phyloP scores from a whole-genome alignment of 2,113 vertebrate genomes.

The Hippocampus comes region DNA sequence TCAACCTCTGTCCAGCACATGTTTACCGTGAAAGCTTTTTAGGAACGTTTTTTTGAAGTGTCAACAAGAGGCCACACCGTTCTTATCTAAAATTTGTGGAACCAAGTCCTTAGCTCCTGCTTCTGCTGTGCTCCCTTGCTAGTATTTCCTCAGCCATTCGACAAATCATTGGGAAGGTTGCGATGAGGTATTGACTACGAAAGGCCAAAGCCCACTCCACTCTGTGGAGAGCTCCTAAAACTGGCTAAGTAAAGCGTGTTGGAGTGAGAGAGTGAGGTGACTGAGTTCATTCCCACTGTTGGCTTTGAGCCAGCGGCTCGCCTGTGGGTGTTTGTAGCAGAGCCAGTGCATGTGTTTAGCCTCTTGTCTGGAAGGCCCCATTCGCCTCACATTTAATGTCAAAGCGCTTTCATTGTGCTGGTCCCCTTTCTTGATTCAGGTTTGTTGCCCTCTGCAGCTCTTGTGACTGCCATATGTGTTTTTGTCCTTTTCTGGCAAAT shows the following conservation, averaged over 20 bases:
- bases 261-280: constrained; percentile 63
- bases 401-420: constrained; percentile 63
- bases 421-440: constrained; percentile 58
- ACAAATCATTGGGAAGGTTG: constrained; percentile 58
- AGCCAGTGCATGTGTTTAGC: constrained; percentile 76
- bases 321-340: constrained; percentile 75
- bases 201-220: constrained; percentile 57
- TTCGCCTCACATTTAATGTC: constrained; percentile 66
- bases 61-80: neutral
- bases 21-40: no score
- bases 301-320: constrained; percentile 67
- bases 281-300: constrained; percentile 69
- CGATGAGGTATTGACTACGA: constrained; percentile 64
- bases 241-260: constrained; percentile 40
- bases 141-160: constrained; percentile 61
- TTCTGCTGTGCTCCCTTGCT: constrained; percentile 46
- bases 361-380: constrained; percentile 70
- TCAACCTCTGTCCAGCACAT: neutral
- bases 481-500: constrained; percentile 42
- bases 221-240: constrained; percentile 43
- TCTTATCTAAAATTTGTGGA: neutral
- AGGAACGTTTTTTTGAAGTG: neutral
- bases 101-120: neutral
- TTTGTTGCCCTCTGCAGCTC: constrained; percentile 45
- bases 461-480: constrained; percentile 52